phyloP scores from a whole-genome alignment of 2,888 invertebrate genomes.

The Leucoma salicis region DNA sequence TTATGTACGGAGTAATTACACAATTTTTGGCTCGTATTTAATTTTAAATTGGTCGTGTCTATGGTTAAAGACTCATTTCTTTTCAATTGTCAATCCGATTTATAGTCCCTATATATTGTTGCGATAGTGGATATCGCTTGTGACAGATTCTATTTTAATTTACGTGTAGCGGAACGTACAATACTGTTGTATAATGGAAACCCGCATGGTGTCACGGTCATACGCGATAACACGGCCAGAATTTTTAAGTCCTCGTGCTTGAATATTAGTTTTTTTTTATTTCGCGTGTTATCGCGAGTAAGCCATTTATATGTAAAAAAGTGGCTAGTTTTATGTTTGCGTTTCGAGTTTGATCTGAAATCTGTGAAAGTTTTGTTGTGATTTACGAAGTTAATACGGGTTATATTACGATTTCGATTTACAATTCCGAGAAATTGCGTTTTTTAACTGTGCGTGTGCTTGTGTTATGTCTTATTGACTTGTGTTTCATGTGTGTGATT shows the following conservation, averaged over 20 bases:
- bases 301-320: slow-evolving; percentile 15
- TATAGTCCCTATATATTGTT: not conserved
- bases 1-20: not conserved
- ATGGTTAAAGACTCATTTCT: not conserved
- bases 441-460: no score
- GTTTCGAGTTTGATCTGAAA: no score
- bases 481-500: no score
- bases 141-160: not conserved
- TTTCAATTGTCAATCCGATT: not conserved
- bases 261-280: slow-evolving; percentile 36
- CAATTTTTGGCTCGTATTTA: not conserved
- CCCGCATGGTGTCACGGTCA: slow-evolving; percentile 61
- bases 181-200: slow-evolving; percentile 44
- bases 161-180: not conserved
- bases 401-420: no score
- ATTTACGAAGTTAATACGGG: no score
- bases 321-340: not conserved
- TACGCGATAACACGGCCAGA: slow-evolving; percentile 51
- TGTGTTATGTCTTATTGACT: no score
- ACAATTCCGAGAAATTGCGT: no score
- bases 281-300: slow-evolving; percentile 19
- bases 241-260: slow-evolving; percentile 43
- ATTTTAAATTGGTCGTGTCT: not conserved
- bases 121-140: not conserved
- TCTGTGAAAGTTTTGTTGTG: no score